Conservation (phyloP, 2,888 invertebrate species). For the Eristalis tenax region DNA sequence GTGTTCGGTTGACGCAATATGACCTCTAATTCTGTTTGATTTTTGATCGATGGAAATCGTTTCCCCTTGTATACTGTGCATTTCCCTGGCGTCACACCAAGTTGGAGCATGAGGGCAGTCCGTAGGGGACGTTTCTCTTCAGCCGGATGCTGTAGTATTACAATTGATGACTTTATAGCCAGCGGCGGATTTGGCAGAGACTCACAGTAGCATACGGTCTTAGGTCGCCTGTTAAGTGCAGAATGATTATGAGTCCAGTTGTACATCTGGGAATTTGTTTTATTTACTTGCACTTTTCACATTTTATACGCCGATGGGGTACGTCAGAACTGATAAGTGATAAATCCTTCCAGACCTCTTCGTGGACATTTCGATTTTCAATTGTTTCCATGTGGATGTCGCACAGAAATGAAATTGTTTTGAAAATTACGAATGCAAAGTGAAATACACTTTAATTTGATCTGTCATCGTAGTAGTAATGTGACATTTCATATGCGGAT, state of each 20-base stretch:
- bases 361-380: constrained; percentile 40
- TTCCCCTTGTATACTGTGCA: constrained; percentile 88
- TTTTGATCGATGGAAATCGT: constrained; percentile 87
- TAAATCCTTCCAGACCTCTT: constrained; percentile 87
- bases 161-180: constrained; percentile 86
- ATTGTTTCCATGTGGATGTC: constrained; percentile 14
- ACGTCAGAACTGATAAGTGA: constrained; percentile 89
- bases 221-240: constrained; percentile 86
- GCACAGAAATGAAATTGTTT: neutral
- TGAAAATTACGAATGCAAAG: neutral
- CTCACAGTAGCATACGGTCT: constrained; percentile 94
- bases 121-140: constrained; percentile 94
- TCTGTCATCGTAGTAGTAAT: neutral
- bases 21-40: constrained; percentile 83
- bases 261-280: constrained; percentile 2
- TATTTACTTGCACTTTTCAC: constrained; percentile 88
- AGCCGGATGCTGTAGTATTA: constrained; percentile 95
- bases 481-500: neutral
- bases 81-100: constrained; percentile 88
- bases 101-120: constrained; percentile 93
- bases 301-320: constrained; percentile 86
- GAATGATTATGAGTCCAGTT: neutral
- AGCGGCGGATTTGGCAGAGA: constrained; percentile 89
- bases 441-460: neutral
- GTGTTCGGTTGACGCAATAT: constrained; percentile 85